phyloP scores from a whole-genome alignment of 1,140 invertebrate species.

The Penaeus chinensis region DNA sequence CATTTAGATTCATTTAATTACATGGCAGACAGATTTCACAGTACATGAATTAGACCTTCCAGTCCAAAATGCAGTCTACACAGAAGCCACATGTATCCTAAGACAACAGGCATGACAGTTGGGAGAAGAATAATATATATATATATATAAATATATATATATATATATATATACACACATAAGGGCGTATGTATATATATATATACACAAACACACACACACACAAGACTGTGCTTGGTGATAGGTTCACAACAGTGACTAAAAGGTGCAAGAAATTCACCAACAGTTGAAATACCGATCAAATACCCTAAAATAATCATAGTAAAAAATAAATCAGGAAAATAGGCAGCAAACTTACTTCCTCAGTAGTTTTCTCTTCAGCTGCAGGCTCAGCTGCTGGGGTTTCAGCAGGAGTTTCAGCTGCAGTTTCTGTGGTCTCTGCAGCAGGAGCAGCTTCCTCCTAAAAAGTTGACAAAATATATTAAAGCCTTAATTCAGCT shows the following conservation, averaged over 20 bases:
- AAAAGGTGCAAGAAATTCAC: conserved; percentile 21
- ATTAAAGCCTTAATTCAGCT: neutral
- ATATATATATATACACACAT: too few species aligned
- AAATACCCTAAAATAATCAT: neutral
- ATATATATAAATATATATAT: neutral
- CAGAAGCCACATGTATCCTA: conserved; percentile 39
- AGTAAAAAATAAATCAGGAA: neutral
- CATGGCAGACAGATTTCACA: conserved; percentile 43
- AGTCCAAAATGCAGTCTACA: conserved; percentile 53
- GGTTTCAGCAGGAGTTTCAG: conserved; percentile 32
- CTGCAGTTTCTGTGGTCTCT: conserved; percentile 33
- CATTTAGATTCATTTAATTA: conserved; percentile 34
- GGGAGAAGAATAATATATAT: conserved; percentile 26
- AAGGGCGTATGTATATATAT: too few species aligned
- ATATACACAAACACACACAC: too few species aligned
- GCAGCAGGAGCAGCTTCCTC: conserved; percentile 47
- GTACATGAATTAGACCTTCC: conserved; percentile 39
- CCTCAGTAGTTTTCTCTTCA: conserved; percentile 43
- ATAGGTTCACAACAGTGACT: conserved; percentile 6
- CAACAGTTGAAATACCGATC: conserved; percentile 1
- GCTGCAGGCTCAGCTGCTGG: conserved; percentile 24
- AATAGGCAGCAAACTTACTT: conserved; percentile 9
- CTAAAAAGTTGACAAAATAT: neutral
- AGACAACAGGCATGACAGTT: conserved; percentile 33
- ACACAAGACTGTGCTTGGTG: conserved; percentile 12